Base-by-base conservation (phyloP, 1,140 invertebrate genomes). In the Macrocentrus cingulum region DNA sequence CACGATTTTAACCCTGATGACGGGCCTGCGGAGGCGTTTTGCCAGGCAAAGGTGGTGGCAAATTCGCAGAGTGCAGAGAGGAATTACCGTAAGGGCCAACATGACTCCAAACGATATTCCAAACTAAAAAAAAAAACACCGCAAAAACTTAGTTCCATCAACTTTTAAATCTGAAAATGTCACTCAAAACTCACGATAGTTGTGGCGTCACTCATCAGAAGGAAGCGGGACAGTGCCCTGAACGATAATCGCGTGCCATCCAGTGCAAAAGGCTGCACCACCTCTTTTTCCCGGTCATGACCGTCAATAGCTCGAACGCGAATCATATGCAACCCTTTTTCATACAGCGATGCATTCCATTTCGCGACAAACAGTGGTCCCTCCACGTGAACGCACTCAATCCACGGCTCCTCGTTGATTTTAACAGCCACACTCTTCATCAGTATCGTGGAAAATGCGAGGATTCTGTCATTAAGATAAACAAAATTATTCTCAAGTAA, bases 261-360 rank as follows among this genome's bases (percentile, higher is more conserved):
- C 19, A 94, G 75, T 20, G 91, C 87, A 81, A 94, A 94, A 58
- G 84, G 81, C 66, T 92, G 89, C n/a, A 71, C 76, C 18, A 87
- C 67, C 57, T 76, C 75, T 60, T 80, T 80, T 63, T 83, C 74
- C 67, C 84, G 83, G 1, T 83, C 85, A 61, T 82, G 66, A 22
- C 70, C 70, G 82, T 94, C 91, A 61, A 70, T 72, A 18, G 84
- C 86, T 59, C 65, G 68, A n/a, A 83, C 81, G 69, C 85, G 75
- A 60, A 94, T 84, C 36, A 78, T 71, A 80, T 95, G 89, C 36
- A 92, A 62, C 37, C 90, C 92, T 62, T 60, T 74, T 36, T 53
- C 59, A 70, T 89, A 94, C 6, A 80, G 64, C 11, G 77, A 62
- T 5, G 91, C 83, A 67, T 89, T 79, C 93, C 93, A 95, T 58